Conservation (phyloP, 2,888 invertebrate genomes). For the Heteropelma amictum region DNA sequence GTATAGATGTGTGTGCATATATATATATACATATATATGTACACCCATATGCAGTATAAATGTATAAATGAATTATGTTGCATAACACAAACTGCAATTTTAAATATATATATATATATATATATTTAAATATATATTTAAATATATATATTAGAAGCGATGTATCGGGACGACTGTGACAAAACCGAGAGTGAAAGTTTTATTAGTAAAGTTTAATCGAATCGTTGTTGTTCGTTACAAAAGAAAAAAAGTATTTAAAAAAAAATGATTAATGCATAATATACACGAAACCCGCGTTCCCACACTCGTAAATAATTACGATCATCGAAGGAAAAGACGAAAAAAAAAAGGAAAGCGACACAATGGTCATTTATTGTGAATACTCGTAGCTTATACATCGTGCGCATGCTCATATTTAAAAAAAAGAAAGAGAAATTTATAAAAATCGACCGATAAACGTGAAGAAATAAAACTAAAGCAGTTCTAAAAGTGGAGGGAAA, state of each 20-base stretch:
- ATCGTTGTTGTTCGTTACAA: slow-evolving; percentile 49
- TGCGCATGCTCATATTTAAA: slow-evolving; percentile 51
- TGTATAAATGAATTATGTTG: slow-evolving; percentile 51
- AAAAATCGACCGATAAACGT: slow-evolving; percentile 43
- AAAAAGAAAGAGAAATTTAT: slow-evolving; percentile 36
- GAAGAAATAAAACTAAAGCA: slow-evolving; percentile 52
- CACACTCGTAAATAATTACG: slow-evolving; percentile 54
- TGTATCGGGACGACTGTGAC: slow-evolving; percentile 6
- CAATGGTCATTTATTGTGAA: slow-evolving; percentile 41
- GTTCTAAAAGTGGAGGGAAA: slow-evolving; percentile 43
- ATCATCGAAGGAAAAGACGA: slow-evolving; percentile 40
- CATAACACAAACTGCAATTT: slow-evolving; percentile 43
- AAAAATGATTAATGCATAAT: slow-evolving; percentile 27
- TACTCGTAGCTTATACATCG: slow-evolving; percentile 54
- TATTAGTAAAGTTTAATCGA: slow-evolving; percentile 47
- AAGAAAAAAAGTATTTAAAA: slow-evolving; percentile 23
- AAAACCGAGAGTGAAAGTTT: slow-evolving; percentile 31
- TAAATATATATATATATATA: slow-evolving; percentile 31
- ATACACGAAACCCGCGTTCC: slow-evolving; percentile 19
- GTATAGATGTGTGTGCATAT: no score
- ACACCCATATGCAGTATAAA: slow-evolving; percentile 11
- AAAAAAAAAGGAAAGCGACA: slow-evolving; percentile 18
- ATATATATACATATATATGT: not conserved
- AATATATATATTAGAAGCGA: not conserved
- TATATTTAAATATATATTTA: slow-evolving; percentile 2